Conservation (phyloP, 2,888 invertebrate genomes). For the Eupithecia dodoneata region DNA sequence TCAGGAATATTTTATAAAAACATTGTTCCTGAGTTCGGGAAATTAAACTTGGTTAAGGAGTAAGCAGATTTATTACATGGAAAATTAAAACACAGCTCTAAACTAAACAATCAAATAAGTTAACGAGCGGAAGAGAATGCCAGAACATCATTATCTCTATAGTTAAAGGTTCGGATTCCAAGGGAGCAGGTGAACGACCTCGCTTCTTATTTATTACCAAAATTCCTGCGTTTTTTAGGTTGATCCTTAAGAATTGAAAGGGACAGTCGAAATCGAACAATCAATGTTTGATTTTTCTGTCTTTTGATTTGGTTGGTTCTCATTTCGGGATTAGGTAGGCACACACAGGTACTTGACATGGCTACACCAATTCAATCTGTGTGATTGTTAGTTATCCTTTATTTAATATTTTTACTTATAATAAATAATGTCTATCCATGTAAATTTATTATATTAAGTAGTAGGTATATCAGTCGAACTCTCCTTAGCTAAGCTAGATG, state of each 20-base stretch:
- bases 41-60: not conserved
- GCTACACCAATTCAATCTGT: not conserved
- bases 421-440: too few species aligned
- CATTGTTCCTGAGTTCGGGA: not conserved
- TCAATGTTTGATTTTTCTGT: not conserved
- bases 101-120: not conserved
- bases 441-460: too few species aligned
- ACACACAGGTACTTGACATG: not conserved
- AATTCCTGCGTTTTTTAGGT: constrained; percentile 20
- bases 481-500: too few species aligned
- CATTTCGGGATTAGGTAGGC: not conserved
- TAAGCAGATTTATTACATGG: not conserved
- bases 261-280: not conserved
- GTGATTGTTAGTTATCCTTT: too few species aligned
- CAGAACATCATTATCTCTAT: constrained; percentile 10
- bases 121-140: constrained; percentile 11
- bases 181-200: constrained; percentile 26
- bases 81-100: not conserved
- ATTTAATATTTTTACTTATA: too few species aligned
- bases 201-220: constrained; percentile 16
- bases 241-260: constrained; percentile 8
- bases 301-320: not conserved
- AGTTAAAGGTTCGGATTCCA: constrained; percentile 11
- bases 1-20: not conserved
- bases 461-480: too few species aligned